Base-by-base conservation (phyloP, 2,113 vertebrate species). In the Nycticorax nycticorax region DNA sequence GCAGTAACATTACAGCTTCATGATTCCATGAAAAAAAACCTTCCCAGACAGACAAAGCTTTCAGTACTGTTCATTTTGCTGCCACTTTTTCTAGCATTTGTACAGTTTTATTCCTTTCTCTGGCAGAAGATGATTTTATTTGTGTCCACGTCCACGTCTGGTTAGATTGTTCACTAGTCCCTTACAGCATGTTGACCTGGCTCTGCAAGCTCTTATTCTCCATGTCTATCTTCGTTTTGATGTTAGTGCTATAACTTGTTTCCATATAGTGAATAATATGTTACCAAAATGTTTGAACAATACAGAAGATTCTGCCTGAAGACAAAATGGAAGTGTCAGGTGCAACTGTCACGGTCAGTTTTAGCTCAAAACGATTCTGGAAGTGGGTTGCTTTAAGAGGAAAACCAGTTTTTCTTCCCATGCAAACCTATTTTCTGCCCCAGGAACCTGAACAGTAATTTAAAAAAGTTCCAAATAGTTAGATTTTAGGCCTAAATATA, bases 311-410 rank as follows among this genome's bases (percentile, higher is more conserved):
- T 94, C 85, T 96, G 92, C 53, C 76, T 89, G 68, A 96, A 93
- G 92, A 95, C 85, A 95, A 67, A 97, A 95, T 68, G 39, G 88
- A 94, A 95, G 92, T 32, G 81, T 96, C 96, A 96, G 67, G 72
- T 74, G 50, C 81, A 95, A 91, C 27, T 45, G 86, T 53, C 77
- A 77, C 0, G 0, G 59, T 69, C 64, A 66, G 48, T 93, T 82
- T 96, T 81, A 94, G 85, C 53, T 83, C 85, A 93, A 92, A 85
- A 96, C 48, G n/a, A 94, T 64, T 68, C 72, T 89, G 78, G 56
- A 91, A 59, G 69, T 19, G 3, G 69, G 77, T 69, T 30, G 50
- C 86, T 93, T 90, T 71, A 78, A 69, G 72, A 92, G 53, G n/a
- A 91, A 82, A 90, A 69, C 39, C 39, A 85, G 75, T 96, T 96